Conservation (phyloP, 2,113 vertebrate species). For the Stigmatopora argus region DNA sequence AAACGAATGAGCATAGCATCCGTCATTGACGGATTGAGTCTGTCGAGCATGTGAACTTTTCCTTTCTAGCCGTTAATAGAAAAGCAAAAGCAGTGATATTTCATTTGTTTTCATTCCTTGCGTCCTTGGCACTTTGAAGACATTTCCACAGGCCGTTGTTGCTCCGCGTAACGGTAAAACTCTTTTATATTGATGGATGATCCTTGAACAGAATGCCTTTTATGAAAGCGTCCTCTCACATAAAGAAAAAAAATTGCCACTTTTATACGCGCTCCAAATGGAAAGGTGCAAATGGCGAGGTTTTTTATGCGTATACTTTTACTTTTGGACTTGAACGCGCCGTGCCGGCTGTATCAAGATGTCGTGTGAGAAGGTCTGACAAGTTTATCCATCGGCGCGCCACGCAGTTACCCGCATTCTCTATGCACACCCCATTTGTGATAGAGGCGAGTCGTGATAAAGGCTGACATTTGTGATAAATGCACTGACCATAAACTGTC, state of each 20-base stretch:
- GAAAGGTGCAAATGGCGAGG: too few relatives aligned
- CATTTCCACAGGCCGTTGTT: neutral
- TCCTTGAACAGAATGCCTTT: neutral
- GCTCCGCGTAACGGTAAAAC: neutral
- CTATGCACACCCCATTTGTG: constrained; percentile 1
- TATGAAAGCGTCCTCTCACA: neutral
- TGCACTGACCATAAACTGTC: constrained; percentile 69
- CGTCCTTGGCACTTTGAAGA: neutral
- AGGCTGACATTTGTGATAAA: constrained; percentile 68
- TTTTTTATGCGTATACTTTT: neutral
- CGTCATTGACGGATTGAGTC: neutral
- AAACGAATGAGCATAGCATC: constrained; percentile 6
- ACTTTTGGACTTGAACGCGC: neutral
- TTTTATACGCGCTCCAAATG: too few relatives aligned
- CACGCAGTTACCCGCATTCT: neutral
- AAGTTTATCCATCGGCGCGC: constrained; percentile 21
- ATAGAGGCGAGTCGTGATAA: constrained; percentile 36
- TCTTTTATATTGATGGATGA: neutral
- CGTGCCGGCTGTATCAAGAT: constrained; percentile 7
- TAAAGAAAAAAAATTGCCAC: neutral
- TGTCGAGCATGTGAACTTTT: constrained; percentile 1
- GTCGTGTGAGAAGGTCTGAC: neutral
- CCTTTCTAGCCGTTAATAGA: neutral
- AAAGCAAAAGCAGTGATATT: neutral
- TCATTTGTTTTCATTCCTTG: neutral